Evolutionary conservation across 2,797 vertebrate species (phyloP).

Genomic region (Poeciliopsis gracilis): DNA sequence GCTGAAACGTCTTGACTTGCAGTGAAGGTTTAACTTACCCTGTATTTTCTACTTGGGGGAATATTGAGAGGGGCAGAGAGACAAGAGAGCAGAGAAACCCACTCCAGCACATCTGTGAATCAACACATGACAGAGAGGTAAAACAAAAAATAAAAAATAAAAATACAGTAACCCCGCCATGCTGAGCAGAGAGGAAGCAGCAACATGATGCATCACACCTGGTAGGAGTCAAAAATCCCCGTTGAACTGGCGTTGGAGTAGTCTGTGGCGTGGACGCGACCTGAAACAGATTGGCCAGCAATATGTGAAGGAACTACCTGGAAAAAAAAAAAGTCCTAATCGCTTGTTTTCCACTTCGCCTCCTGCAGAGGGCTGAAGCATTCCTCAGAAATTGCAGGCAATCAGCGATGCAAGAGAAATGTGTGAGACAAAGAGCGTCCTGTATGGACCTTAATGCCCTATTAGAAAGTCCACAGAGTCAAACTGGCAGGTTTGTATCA

Average conservation of each 20-base stretch:
- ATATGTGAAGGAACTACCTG: conserved; percentile 4
- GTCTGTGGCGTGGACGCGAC: conserved; percentile 89
- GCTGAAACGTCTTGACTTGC: neutral
- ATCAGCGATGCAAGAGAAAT: conserved; percentile 32
- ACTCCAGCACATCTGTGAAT: conserved; percentile 93
- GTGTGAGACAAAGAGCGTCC: conserved; percentile 37
- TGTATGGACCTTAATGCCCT: conserved; percentile 23
- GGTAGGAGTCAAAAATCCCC: conserved; percentile 91
- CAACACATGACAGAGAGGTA: conserved; percentile 13
- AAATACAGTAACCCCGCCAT: conserved; percentile 8
- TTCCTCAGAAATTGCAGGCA: conserved; percentile 37
- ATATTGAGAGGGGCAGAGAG: conserved; percentile 89
- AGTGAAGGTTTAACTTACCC: conserved; percentile 78
- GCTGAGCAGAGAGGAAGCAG: conserved; percentile 8
- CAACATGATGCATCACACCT: conserved; percentile 73
- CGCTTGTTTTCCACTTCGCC: conserved; percentile 2
- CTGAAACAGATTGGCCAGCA: conserved; percentile 71
- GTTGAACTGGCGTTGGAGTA: conserved; percentile 95
- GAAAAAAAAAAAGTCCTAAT: neutral
- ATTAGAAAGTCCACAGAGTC: neutral
- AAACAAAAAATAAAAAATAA: neutral
- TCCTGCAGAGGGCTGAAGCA: conserved; percentile 16
- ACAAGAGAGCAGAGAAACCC: conserved; percentile 81
- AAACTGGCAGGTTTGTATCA: conserved; percentile 1
- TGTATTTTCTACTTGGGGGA: conserved; percentile 90